A percentile compares a stretch with the other conserved stretches of the same genome.
phyloP scores from a whole-genome alignment of 2,888 invertebrate species.

The Coelopa pilipes region DNA sequence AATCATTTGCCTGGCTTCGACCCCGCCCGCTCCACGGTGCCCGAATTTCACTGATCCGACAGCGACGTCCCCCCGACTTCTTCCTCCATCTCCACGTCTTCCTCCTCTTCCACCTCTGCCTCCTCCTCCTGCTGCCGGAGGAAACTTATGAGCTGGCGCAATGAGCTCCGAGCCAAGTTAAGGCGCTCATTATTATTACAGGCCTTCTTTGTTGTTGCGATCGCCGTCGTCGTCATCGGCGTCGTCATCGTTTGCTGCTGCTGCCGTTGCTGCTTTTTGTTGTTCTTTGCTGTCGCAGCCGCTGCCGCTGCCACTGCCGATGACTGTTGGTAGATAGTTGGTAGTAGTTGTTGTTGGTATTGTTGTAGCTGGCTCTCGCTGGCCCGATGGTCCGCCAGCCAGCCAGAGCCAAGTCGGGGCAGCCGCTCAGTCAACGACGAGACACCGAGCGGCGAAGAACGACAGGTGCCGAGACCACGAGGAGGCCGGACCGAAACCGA shows the following conservation, averaged over 20 bases:
- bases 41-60: neutral
- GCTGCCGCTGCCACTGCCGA: neutral
- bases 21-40: constrained; percentile 29
- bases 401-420: constrained; percentile 18
- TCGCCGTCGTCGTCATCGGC: neutral
- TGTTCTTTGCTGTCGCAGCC: neutral
- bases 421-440: constrained; percentile 33
- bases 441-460: constrained; percentile 34
- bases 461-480: constrained; percentile 26
- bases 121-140: neutral
- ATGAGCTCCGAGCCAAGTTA: constrained; percentile 29
- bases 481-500: neutral
- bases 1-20: too few relatives aligned
- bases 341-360: neutral
- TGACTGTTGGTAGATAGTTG: neutral
- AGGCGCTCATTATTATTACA: constrained; percentile 36
- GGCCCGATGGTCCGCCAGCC: constrained; percentile 16
- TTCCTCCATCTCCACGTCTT: too few relatives aligned
- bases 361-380: neutral
- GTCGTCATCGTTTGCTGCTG: neutral
- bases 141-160: constrained; percentile 35
- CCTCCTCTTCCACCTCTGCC: too few relatives aligned
- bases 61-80: too few relatives aligned
- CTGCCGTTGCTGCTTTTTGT: neutral
- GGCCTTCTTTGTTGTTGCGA: constrained; percentile 12